These are phyloP conservation scores for Crenichthys baileyi DNA, from an alignment of 2,797 vertebrate species.

Conservation along the genomic window DNA sequence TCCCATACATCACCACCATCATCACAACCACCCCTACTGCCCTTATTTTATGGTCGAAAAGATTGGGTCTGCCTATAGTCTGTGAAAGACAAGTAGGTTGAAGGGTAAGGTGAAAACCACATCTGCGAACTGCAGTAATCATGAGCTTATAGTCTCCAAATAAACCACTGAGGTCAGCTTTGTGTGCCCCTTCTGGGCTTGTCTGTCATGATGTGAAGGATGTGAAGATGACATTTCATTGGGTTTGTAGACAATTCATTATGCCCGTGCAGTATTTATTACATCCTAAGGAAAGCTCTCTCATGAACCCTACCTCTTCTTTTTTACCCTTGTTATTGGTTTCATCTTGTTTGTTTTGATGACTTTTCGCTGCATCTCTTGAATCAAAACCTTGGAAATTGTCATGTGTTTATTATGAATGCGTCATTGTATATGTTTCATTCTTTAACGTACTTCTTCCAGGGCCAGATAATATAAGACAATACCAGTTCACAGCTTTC, in stretches of 20 bases:
- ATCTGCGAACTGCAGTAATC: slow-evolving; percentile 76
- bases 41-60: slow-evolving; percentile 27
- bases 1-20: slow-evolving; percentile 54
- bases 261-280: slow-evolving; percentile 26
- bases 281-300: slow-evolving; percentile 14
- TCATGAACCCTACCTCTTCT: slow-evolving; percentile 10
- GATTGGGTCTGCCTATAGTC: slow-evolving; percentile 24
- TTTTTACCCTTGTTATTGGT: slow-evolving; percentile 24
- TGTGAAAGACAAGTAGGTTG: slow-evolving; percentile 64
- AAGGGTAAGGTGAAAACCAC: slow-evolving; percentile 61
- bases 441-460: slow-evolving; percentile 51
- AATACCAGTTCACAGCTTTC: slow-evolving; percentile 56
- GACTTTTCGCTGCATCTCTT: slow-evolving; percentile 31
- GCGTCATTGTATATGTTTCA: slow-evolving; percentile 54
- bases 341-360: slow-evolving; percentile 56
- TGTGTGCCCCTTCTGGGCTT: slow-evolving; percentile 41
- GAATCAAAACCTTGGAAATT: slow-evolving; percentile 41
- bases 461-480: slow-evolving; percentile 50
- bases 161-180: slow-evolving; percentile 73
- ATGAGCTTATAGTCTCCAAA: slow-evolving; percentile 76
- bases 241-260: slow-evolving; percentile 8
- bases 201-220: slow-evolving; percentile 38
- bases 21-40: slow-evolving; percentile 28
- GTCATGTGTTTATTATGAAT: slow-evolving; percentile 65
- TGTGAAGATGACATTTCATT: slow-evolving; percentile 32